Evolutionary conservation across 2,888 invertebrate species (phyloP).

Genomic region (Nezara viridula): DNA sequence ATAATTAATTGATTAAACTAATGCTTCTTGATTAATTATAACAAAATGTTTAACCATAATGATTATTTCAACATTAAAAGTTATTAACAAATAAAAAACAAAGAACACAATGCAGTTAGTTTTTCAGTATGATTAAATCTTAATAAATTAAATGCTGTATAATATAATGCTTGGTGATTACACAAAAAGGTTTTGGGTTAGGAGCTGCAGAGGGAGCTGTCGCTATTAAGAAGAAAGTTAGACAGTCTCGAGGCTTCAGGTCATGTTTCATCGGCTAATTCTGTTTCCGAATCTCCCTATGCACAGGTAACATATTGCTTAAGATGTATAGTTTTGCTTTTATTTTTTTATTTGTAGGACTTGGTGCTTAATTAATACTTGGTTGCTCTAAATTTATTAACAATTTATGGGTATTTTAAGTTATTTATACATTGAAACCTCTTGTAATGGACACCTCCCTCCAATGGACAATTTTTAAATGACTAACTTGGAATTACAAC

Average conservation of each 20-base stretch:
- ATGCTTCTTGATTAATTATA: neutral
- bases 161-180: slow-evolving; percentile 58
- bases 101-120: slow-evolving; percentile 2
- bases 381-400: neutral
- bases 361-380: neutral
- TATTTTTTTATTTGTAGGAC: neutral
- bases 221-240: slow-evolving; percentile 73
- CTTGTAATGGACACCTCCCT: too few relatives aligned
- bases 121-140: slow-evolving; percentile 4
- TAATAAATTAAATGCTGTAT: slow-evolving; percentile 54
- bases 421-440: neutral
- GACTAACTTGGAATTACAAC: too few relatives aligned
- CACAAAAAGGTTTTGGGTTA: slow-evolving; percentile 67
- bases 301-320: slow-evolving; percentile 25
- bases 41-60: neutral
- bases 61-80: neutral
- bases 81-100: neutral
- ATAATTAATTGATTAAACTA: neutral
- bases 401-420: neutral
- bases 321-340: neutral
- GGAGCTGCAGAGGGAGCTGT: slow-evolving; percentile 81
- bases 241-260: slow-evolving; percentile 65
- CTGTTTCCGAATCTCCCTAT: slow-evolving; percentile 23
- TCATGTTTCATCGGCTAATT: slow-evolving; percentile 13
- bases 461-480: too few relatives aligned